phyloP scores from a whole-genome alignment of 2,113 vertebrate species.

The Muscicapa adusta region DNA sequence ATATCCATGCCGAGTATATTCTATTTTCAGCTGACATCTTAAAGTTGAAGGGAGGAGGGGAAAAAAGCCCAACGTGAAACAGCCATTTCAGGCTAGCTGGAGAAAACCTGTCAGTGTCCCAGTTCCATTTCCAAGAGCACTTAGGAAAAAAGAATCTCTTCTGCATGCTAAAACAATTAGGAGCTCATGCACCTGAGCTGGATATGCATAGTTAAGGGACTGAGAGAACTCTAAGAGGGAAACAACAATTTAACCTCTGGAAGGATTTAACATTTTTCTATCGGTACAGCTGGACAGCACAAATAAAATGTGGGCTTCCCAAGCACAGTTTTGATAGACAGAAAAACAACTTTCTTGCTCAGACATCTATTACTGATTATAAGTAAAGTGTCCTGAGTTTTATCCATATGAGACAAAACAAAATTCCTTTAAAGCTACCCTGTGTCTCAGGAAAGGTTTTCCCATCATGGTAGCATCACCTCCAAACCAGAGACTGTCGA shows the following conservation, averaged over 20 bases:
- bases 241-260: background rate
- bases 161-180: background rate
- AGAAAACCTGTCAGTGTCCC: background rate
- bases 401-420: background rate
- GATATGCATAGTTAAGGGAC: background rate
- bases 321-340: background rate
- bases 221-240: background rate
- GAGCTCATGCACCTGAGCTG: background rate
- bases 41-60: background rate
- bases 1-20: background rate
- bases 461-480: background rate
- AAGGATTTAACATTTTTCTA: background rate
- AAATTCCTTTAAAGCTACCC: background rate
- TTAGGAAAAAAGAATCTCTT: background rate
- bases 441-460: background rate
- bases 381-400: background rate
- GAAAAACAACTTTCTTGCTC: background rate
- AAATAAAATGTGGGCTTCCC: background rate
- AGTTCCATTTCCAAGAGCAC: background rate
- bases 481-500: background rate
- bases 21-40: background rate
- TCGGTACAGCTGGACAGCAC: fast-evolving
- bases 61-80: background rate
- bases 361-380: background rate
- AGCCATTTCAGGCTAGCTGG: background rate